Base-by-base conservation (phyloP, 2,888 invertebrate species). In the Lithophane leautieri region DNA sequence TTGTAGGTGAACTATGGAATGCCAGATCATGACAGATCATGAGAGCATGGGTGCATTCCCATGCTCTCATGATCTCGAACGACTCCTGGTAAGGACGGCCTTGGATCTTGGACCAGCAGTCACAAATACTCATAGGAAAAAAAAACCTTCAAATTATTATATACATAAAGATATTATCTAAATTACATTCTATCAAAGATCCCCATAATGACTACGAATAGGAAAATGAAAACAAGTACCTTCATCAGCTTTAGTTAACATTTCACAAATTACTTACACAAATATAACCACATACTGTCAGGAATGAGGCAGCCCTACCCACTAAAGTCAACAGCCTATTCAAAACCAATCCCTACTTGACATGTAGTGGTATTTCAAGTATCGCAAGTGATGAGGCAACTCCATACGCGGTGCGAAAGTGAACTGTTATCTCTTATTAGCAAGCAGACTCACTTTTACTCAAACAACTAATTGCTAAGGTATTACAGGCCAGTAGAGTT, bases 401-500 rank as follows among this genome's bases (percentile, higher is more conserved):
- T 28, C 75, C 82, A 84, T 84, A 83, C 70, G 54, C 65, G 72
- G 66, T 66, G 82, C 73, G 88, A 88, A 88, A 88, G 89, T 82
- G 78, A 88, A 66, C 77, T 71, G 84, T 76, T 79, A 81, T 74
- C 74, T 73, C 79, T 69, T 65, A 80, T 88, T 86, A 84, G 73
- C 79, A 73, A 34, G 69, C 76, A 78, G 75, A 82, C 78, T 78
- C 72, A 80, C 87, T 88, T 88, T 86, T 86, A 87, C 86, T 85
- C 76, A 79, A 85, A 81, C 78, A 73, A 70, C 70, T 71, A 85
- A 82, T 85, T 83, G 70, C 79, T 62, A 69, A 58, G 42, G 61
- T 50, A 67, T 65, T 44, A 73, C 70, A 62, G 34, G 50, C 50
- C n/a, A 60, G 70, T 60, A 9, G n/a, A 58, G 73, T 71, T 81